phyloP scores from a whole-genome alignment of 2,113 vertebrate species.

The Psophia crepitans region DNA sequence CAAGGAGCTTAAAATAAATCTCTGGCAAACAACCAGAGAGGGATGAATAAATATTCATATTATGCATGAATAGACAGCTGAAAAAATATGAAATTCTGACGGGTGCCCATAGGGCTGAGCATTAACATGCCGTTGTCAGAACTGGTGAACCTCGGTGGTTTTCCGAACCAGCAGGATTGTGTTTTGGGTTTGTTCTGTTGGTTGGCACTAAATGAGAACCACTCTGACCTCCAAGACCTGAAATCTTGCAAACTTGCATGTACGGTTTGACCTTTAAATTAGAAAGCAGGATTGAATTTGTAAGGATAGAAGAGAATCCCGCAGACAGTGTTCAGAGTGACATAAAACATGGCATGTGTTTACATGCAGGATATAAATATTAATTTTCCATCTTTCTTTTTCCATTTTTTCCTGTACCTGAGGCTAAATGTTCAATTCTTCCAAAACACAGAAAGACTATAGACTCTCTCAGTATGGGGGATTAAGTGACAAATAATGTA shows the following conservation, averaged over 20 bases:
- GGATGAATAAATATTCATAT: constrained; percentile 51
- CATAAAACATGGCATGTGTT: background rate
- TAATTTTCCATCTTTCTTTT: constrained; percentile 20
- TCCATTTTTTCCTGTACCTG: background rate
- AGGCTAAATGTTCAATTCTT: constrained; percentile 9
- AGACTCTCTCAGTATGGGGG: background rate
- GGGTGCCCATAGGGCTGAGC: constrained; percentile 42
- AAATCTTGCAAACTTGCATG: background rate
- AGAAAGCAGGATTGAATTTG: background rate
- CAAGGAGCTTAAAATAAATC: constrained; percentile 37
- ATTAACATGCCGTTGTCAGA: constrained; percentile 26
- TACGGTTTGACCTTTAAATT: constrained; percentile 25
- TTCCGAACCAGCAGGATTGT: background rate
- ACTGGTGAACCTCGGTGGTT: constrained; percentile 28
- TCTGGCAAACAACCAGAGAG: constrained; percentile 22
- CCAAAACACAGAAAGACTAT: background rate
- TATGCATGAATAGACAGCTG: constrained; percentile 45
- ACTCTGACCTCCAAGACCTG: background rate
- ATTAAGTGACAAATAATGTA: background rate
- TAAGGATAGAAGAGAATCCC: background rate
- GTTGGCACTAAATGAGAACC: background rate
- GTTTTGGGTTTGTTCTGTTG: constrained; percentile 10
- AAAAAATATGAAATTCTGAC: constrained; percentile 36
- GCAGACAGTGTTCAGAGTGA: background rate
- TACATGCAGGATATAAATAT: background rate